Conservation (phyloP, 2,888 invertebrate species). For the Agrochola circellaris region DNA sequence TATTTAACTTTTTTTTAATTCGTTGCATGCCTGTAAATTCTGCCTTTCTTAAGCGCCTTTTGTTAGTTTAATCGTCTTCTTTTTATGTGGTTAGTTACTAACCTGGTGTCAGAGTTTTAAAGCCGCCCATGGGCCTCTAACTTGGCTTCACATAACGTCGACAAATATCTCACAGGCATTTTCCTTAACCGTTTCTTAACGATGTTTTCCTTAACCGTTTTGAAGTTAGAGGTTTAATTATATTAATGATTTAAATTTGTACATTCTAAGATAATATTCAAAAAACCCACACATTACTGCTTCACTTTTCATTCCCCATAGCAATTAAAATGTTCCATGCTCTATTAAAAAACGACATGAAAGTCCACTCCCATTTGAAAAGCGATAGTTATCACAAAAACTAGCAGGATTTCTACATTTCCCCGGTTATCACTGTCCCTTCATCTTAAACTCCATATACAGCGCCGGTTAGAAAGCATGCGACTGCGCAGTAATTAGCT, state of each 20-base stretch:
- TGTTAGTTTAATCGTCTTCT: background rate
- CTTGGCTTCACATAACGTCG: too few species aligned
- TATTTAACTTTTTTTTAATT: background rate
- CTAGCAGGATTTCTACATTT: conserved; percentile 11
- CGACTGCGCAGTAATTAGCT: conserved; percentile 52
- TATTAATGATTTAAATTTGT: background rate
- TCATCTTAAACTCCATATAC: conserved; percentile 50
- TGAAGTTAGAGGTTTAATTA: too few species aligned
- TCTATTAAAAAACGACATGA: background rate
- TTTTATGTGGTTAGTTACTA: too few species aligned
- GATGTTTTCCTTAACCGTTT: too few species aligned
- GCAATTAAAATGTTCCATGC: background rate
- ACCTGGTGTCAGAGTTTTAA: too few species aligned
- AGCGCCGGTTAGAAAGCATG: conserved; percentile 48
- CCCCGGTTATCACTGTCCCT: conserved; percentile 47
- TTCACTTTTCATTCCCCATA: background rate
- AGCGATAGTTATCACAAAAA: conserved; percentile 35
- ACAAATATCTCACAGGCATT: too few species aligned
- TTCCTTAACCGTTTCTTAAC: too few species aligned
- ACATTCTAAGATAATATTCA: background rate
- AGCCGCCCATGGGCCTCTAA: too few species aligned
- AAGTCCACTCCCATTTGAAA: conserved; percentile 8
- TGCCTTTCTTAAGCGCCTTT: background rate
- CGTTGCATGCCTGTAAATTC: background rate
- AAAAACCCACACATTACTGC: background rate